Conservation (phyloP, 2,113 vertebrate species). For the Trochalopteron elliotii region DNA sequence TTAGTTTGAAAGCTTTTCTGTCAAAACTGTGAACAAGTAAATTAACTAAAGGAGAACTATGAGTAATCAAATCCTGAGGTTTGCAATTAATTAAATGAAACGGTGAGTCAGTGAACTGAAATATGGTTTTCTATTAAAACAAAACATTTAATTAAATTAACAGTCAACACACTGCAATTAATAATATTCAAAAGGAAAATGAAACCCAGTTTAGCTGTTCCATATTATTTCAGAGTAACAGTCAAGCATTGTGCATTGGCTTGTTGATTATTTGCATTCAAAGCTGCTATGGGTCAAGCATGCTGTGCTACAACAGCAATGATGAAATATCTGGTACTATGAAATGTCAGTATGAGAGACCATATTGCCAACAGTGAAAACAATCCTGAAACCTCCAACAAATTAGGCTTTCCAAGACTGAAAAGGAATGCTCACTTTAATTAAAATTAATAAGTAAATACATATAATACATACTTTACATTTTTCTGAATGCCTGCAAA, state of each 20-base stretch:
- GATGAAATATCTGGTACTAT: constrained; percentile 63
- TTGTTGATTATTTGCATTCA: constrained; percentile 55
- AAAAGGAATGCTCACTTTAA: neutral
- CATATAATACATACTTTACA: neutral
- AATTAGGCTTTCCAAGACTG: constrained; percentile 4
- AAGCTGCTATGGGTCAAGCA: constrained; percentile 55
- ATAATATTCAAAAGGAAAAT: constrained; percentile 58
- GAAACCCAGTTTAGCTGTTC: constrained; percentile 44
- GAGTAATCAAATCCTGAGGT: constrained; percentile 67
- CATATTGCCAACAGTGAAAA: constrained; percentile 51
- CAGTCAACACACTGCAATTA: constrained; percentile 62
- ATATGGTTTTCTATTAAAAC: constrained; percentile 64
- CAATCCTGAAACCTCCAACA: constrained; percentile 35
- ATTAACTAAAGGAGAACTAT: constrained; percentile 68
- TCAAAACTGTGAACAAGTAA: constrained; percentile 70
- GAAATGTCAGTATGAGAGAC: constrained; percentile 57
- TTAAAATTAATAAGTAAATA: neutral
- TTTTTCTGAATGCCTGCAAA: neutral
- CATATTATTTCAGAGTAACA: constrained; percentile 36
- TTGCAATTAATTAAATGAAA: constrained; percentile 75
- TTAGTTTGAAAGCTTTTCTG: constrained; percentile 68
- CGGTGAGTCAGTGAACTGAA: constrained; percentile 55
- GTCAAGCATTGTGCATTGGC: neutral
- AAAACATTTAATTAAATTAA: constrained; percentile 75
- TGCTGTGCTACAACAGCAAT: constrained; percentile 54